Evolutionary conservation across 2,113 vertebrate species (phyloP), one percentile per base, ranked within the genome.

Genomic region (Azemiops feae): DNA sequence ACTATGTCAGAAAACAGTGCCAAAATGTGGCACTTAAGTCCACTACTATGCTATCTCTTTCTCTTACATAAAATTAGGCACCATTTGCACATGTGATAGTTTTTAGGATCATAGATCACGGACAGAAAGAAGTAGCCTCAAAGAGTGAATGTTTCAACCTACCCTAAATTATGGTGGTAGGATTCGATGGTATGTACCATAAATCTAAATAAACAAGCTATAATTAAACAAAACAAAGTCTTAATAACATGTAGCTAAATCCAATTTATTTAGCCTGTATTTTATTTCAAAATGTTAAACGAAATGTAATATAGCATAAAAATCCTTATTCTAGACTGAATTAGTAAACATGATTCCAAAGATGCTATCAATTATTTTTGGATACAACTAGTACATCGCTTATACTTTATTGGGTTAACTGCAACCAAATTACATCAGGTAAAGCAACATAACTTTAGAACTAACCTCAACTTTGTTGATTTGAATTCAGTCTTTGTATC

Each of bases 361-460:
- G 90, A 92, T 96, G 96, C 86, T 96, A 96, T 92, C 93, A 95
- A 96, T 89, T 96, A 95, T 60, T 92, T 90, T 95, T 96, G 95
- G 93, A 95, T 95, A 96, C 95, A 94, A 90, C 93, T 96, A 97
- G 95, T 93, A 96, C 95, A 97, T 94, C 86, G 91, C 93, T 95
- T 96, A 96, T 87, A 96, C 95, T 95, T 95, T 64, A 97, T 96
- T 97, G 85, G 93, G 94, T 97, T 96, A 96, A 97, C 97, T 97
- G 96, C 94, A 93, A 90, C 91, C 60, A 95, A 97, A 95, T 96
- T 97, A 95, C 92, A 97, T 97, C 96, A 96, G 95, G 93, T 97
- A 94, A 97, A 93, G 94, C 95, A 97, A 92, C 93, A 92, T 95
- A 96, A 96, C 94, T 97, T 95, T 95, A 5, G 85, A 97, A 96